phyloP scores from a whole-genome alignment of 92 coral and sea anemone genomes.

The Heliopora coerulea region DNA sequence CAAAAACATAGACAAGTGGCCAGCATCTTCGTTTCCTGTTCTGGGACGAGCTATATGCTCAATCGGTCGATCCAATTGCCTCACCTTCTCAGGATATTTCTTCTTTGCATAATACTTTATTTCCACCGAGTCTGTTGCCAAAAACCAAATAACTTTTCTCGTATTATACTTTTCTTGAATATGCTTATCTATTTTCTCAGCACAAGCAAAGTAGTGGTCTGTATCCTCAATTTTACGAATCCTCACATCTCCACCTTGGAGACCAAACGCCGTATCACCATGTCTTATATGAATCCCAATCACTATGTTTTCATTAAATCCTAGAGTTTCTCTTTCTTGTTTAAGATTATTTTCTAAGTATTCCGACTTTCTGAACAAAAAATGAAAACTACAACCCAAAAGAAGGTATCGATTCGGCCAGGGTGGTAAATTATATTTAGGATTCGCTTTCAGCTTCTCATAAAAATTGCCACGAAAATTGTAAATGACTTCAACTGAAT shows the following conservation, averaged over 20 bases:
- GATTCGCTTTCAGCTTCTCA: not conserved
- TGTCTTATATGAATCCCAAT: conserved; percentile 81
- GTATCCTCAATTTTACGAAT: conserved; percentile 47
- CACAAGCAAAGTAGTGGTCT: conserved; percentile 63
- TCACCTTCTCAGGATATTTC: conserved; percentile 60
- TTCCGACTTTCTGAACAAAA: conserved; percentile 68
- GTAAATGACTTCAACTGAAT: not conserved
- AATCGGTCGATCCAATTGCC: conserved; percentile 9
- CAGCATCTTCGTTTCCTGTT: conserved; percentile 24
- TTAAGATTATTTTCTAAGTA: conserved; percentile 51
- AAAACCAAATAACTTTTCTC: conserved; percentile 62
- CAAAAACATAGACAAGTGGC: conserved; percentile 74
- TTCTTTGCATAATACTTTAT: conserved; percentile 62
- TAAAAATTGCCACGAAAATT: not conserved
- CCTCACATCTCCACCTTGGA: conserved; percentile 50
- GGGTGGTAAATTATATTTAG: not conserved
- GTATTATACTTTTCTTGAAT: conserved; percentile 11
- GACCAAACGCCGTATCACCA: conserved; percentile 69
- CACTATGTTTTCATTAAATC: conserved; percentile 45
- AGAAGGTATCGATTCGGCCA: conserved; percentile 49
- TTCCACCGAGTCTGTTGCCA: conserved; percentile 69
- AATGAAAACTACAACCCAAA: conserved; percentile 82
- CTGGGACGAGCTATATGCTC: conserved; percentile 2
- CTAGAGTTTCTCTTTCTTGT: conserved; percentile 44
- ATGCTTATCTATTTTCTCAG: conserved; percentile 57